Evolutionary conservation across 2,888 invertebrate species (phyloP), one percentile per base, ranked within the genome.

Genomic region (Habroteleia sp.): DNA sequence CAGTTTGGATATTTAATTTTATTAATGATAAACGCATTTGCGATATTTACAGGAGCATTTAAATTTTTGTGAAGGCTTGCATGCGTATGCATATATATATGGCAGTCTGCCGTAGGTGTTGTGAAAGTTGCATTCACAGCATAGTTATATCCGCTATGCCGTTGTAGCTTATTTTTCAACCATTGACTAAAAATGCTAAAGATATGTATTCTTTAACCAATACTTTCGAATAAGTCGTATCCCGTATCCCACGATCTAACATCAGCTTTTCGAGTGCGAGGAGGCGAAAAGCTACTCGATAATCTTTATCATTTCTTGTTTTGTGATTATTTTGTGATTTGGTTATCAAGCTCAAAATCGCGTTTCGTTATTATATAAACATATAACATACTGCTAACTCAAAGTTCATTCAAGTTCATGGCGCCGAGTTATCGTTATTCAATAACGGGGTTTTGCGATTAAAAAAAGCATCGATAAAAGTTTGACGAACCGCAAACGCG

Each of bases 241-340:
- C n/a, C n/a, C n/a, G n/a, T 25, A 6, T 62, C 63, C 50, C 63
- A 25, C 50, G 6, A 63, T 63, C 50, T 50, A 25, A 16, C 50
- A 42, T 25, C 16, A 10, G 16, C 2, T 6, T 2, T 7, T 8
- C 42, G 8, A 8, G 4, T 14, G 4, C n/a, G 17, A 6, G 7
- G 14, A 56, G 48, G 39, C 23, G 37, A 13, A 66, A 50, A 42
- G 60, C 52, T 16, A 62, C 60, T 69, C 52, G 62, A 71, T 71
- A 62, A 62, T 71, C 71, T 71, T 46, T 37, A 62, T 71, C 41
- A 56, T 13, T 62, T 29, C 33, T 54, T 71, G 56, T 62, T 54
- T 71, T 66, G 66, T 66, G 66, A 52, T 60, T 31, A 27, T 31
- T 48, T 31, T 25, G 39, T 41, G 68, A 58, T 71, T 56, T 44